These are phyloP conservation scores for Galbula dea DNA, from an alignment of 2,113 vertebrate genomes.

Conservation along the genomic window DNA sequence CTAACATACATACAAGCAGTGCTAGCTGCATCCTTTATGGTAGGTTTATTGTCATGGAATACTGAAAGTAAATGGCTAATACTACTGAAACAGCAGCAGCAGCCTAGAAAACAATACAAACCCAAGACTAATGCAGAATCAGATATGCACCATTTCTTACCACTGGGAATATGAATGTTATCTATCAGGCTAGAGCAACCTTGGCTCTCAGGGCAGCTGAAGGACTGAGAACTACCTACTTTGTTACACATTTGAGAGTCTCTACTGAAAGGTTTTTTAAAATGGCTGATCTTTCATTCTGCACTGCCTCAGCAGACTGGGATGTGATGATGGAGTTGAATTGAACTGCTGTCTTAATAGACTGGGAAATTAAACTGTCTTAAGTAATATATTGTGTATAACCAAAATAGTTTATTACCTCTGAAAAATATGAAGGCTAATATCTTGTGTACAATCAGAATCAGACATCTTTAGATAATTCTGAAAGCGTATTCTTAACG, in stretches of 20 bases:
- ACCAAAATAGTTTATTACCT: not conserved
- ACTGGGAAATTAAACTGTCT: slow-evolving; percentile 8
- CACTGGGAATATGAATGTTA: not conserved
- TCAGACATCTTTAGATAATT: not conserved
- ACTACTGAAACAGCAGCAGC: not conserved
- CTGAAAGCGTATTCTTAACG: not conserved
- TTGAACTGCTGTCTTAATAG: not conserved
- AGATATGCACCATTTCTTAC: not conserved
- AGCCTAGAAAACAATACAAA: not conserved
- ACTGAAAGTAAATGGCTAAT: not conserved
- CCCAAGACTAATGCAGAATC: not conserved
- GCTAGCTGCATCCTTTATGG: not conserved
- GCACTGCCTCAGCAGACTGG: not conserved
- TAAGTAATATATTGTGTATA: not conserved
- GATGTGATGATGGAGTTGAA: not conserved
- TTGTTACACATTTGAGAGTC: not conserved
- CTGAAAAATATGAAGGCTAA: slow-evolving; percentile 1
- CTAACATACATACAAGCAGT: not conserved
- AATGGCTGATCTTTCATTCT: not conserved
- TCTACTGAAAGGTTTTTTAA: not conserved
- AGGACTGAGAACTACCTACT: not conserved
- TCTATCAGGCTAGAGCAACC: not conserved
- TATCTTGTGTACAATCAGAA: not conserved
- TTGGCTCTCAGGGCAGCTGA: not conserved
- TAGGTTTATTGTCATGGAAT: not conserved